Evolutionary conservation across 2,797 vertebrate species (phyloP).

Genomic region (Podarcis siculus): DNA sequence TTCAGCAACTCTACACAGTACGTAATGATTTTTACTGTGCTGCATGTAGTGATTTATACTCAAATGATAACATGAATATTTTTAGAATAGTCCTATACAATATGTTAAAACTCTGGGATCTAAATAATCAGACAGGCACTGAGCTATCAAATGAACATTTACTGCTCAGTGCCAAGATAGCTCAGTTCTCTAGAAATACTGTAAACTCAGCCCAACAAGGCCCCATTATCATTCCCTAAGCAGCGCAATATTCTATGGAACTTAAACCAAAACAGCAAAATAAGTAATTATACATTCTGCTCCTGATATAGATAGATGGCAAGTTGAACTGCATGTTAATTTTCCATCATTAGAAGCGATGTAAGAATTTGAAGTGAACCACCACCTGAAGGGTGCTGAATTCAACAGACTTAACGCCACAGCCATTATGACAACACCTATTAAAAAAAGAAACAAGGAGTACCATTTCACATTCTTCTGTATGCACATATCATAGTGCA

Average conservation of each 20-base stretch:
- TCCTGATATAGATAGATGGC: neutral
- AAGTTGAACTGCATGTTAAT: neutral
- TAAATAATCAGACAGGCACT: neutral
- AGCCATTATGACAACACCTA: fast-evolving
- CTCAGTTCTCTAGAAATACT: neutral
- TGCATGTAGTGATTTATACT: neutral
- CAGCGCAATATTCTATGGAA: neutral
- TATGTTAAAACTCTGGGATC: neutral
- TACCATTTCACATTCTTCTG: neutral
- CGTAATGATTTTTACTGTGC: neutral
- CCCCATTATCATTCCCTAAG: neutral
- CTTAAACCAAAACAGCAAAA: neutral
- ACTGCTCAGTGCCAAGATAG: neutral
- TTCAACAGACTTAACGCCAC: neutral
- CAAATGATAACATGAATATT: neutral
- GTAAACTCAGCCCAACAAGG: neutral
- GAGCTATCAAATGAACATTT: neutral
- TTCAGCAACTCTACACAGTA: neutral
- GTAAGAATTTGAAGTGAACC: neutral
- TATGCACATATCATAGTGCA: neutral
- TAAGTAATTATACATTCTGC: neutral
- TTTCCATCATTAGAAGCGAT: neutral
- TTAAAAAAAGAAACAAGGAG: neutral
- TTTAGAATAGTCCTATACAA: neutral
- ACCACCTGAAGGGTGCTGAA: neutral